A percentile compares a stretch with the other conserved stretches of the same genome.
These are phyloP conservation scores for Plectropomus leopardus DNA, from an alignment of 2,113 vertebrate species.

Conservation along the genomic window DNA sequence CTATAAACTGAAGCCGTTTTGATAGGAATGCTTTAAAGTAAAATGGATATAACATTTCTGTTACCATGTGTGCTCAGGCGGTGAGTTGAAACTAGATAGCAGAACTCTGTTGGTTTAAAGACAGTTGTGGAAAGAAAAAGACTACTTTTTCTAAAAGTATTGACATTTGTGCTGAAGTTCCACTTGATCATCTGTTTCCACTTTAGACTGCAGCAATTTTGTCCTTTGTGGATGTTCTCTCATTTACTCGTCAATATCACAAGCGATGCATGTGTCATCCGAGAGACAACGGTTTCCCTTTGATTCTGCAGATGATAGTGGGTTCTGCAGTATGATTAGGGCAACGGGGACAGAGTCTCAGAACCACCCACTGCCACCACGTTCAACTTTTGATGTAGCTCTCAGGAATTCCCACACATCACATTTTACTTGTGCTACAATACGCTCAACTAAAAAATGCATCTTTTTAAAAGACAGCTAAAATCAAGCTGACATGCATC, in stretches of 20 bases:
- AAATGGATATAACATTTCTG: slow-evolving; percentile 2
- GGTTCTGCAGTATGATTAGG: slow-evolving; percentile 57
- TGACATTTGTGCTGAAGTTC: background rate
- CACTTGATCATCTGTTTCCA: slow-evolving; percentile 35
- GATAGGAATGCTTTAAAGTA: slow-evolving; percentile 37
- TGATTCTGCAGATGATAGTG: slow-evolving; percentile 50
- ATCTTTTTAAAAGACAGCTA: slow-evolving; percentile 23
- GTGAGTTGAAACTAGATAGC: slow-evolving; percentile 16
- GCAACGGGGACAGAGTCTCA: slow-evolving; percentile 51
- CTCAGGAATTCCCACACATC: slow-evolving; percentile 62
- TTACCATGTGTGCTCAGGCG: background rate
- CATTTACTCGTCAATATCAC: slow-evolving; percentile 47
- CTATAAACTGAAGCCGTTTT: slow-evolving; percentile 37
- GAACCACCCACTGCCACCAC: slow-evolving; percentile 45
- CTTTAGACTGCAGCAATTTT: slow-evolving; percentile 21
- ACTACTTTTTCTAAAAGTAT: background rate
- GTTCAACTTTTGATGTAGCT: slow-evolving; percentile 45
- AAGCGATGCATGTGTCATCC: slow-evolving; percentile 35
- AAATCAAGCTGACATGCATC: background rate
- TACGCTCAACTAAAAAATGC: slow-evolving; percentile 13
- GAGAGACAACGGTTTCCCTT: slow-evolving; percentile 30
- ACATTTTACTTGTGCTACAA: slow-evolving; percentile 29
- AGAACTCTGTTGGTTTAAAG: background rate
- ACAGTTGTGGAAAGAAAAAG: background rate
- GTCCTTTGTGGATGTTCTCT: slow-evolving; percentile 40